These are phyloP conservation scores for Thyatira batis DNA, from an alignment of 2,888 invertebrate genomes.

Conservation along the genomic window DNA sequence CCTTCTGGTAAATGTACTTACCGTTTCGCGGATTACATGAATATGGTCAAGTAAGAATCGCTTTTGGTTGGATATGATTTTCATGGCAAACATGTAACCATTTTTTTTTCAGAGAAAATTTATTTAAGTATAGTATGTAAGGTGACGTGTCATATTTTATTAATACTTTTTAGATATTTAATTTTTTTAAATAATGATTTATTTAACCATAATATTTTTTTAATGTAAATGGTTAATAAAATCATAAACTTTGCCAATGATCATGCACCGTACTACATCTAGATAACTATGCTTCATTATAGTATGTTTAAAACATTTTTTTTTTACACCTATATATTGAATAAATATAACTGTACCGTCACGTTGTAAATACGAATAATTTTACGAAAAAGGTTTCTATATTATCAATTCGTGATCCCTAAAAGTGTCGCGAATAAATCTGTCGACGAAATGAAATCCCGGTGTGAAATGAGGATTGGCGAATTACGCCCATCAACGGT, in stretches of 20 bases:
- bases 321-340: not conserved
- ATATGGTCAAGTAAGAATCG: not conserved
- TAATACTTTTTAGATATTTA: too few species aligned
- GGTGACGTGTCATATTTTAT: too few species aligned
- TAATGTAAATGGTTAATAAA: too few species aligned
- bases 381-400: not conserved
- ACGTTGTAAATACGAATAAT: not conserved
- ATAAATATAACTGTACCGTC: not conserved
- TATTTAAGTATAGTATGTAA: not conserved
- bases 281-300: too few species aligned
- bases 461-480: not conserved
- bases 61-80: not conserved
- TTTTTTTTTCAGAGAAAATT: too few species aligned
- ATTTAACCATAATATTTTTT: too few species aligned
- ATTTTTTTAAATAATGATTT: too few species aligned
- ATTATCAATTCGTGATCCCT: not conserved
- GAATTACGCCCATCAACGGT: not conserved
- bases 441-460: slow-evolving; percentile 3
- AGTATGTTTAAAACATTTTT: too few species aligned
- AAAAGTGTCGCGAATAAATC: slow-evolving; percentile 1
- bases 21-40: not conserved
- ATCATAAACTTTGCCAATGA: too few species aligned
- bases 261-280: too few species aligned
- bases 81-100: too few species aligned
- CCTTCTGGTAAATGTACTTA: not conserved